Evolutionary conservation across 2,888 invertebrate species (phyloP).

Genomic region (Torymus aiolomorphi): DNA sequence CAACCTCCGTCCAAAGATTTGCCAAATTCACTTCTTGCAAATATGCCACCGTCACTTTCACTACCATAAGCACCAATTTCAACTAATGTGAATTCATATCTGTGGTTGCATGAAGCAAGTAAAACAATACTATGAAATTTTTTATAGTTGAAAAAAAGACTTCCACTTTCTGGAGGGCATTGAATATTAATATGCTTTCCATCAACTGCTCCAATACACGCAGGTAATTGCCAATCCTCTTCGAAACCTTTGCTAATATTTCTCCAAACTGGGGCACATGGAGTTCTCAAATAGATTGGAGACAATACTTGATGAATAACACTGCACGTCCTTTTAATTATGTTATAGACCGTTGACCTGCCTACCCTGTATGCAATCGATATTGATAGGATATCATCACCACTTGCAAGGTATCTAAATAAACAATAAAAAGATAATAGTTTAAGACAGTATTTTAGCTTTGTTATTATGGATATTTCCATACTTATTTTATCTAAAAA

Average conservation of each 20-base stretch:
- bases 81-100: constrained; percentile 45
- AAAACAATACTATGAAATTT: constrained; percentile 48
- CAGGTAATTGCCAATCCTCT: constrained; percentile 60
- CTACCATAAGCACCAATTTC: constrained; percentile 46
- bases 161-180: constrained; percentile 59
- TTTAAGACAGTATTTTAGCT: no score
- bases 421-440: no score
- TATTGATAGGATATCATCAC: constrained; percentile 46
- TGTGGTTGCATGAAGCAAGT: constrained; percentile 35
- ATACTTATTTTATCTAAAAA: no score
- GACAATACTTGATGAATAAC: no score
- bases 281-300: constrained; percentile 50
- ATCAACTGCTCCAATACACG: constrained; percentile 61
- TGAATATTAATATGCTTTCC: constrained; percentile 62
- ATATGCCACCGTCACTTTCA: constrained; percentile 55
- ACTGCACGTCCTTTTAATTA: constrained; percentile 57
- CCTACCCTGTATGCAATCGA: constrained; percentile 52
- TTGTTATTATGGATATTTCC: no score
- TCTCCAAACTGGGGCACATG: constrained; percentile 55
- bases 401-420: constrained; percentile 56
- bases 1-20: constrained; percentile 32
- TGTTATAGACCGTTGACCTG: constrained; percentile 52
- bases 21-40: no score
- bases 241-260: constrained; percentile 56
- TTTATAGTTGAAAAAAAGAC: constrained; percentile 58